Evolutionary conservation across 2,797 vertebrate genomes (phyloP).

Genomic region (Anolis apletophallus): DNA sequence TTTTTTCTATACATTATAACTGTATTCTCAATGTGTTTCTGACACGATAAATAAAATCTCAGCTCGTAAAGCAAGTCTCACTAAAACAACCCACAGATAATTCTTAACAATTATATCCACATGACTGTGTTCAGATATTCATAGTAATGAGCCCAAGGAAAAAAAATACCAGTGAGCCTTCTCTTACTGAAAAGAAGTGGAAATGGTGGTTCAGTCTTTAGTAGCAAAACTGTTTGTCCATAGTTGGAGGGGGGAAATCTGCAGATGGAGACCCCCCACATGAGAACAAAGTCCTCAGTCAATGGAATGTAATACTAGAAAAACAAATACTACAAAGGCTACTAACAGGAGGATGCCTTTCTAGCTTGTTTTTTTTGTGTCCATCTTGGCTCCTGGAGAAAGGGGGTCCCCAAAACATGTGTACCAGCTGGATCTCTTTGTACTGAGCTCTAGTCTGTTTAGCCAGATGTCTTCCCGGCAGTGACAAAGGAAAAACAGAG

Average conservation of each 20-base stretch:
- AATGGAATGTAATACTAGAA: conserved; percentile 80
- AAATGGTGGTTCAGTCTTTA: conserved; percentile 33
- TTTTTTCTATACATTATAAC: too few species aligned
- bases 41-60: not conserved
- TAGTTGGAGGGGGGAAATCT: conserved; percentile 56
- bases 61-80: conserved; percentile 48
- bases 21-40: too few species aligned
- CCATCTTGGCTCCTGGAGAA: conserved; percentile 78
- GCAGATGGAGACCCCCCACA: conserved; percentile 64
- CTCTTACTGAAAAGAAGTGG: conserved; percentile 19
- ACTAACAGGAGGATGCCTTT: conserved; percentile 81
- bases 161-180: not conserved
- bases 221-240: conserved; percentile 52
- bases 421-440: conserved; percentile 86
- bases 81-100: conserved; percentile 41
- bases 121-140: conserved; percentile 2
- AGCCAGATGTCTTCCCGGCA: conserved; percentile 90
- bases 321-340: conserved; percentile 84
- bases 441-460: conserved; percentile 87
- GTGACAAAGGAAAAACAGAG: conserved; percentile 75
- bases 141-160: not conserved
- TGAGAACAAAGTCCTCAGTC: conserved; percentile 76
- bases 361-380: conserved; percentile 84
- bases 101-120: conserved; percentile 25
- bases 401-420: conserved; percentile 76